These are phyloP conservation scores for human DNA, from an alignment of 2,113 vertebrate species.

Conservation along the genomic window GRCh38 chr3:19879001-19879500, in stretches of 20 bases:
- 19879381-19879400: background rate
- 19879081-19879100: too few species aligned
- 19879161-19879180: background rate
- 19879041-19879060: too few species aligned
- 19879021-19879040: too few species aligned
- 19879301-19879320: background rate
- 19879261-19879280: background rate
- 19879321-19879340: background rate
- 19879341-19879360: background rate
- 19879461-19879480: background rate
- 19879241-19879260: background rate
- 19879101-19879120: too few species aligned
- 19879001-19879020: too few species aligned
- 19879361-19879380: background rate
- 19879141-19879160: too few species aligned
- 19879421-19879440: background rate
- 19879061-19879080: too few species aligned
- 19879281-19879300: background rate
- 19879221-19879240: background rate
- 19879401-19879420: background rate
- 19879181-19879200: background rate
- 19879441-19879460: background rate
- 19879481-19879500: constrained; percentile 56
- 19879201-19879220: background rate
- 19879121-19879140: too few species aligned